Evolutionary conservation across 2,797 vertebrate genomes (phyloP), one percentile per base, ranked within the genome.

Genomic region (Thalassophryne amazonica): DNA sequence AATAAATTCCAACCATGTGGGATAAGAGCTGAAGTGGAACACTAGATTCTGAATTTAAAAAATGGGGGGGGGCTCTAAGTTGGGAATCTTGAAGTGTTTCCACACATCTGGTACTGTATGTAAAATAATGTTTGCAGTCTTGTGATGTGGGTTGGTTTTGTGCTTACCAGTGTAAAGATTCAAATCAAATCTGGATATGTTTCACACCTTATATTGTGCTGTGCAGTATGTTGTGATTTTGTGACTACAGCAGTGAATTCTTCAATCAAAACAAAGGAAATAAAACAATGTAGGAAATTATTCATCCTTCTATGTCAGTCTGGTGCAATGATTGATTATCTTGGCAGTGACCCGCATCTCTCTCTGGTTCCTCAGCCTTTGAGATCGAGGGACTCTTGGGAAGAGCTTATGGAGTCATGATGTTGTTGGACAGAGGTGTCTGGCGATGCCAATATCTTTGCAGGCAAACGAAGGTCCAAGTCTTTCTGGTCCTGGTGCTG

Each of bases 131-230:
- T 29, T 53, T 53, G 48, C 50, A 42, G 14, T 25, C 25, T 21
- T 33, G 15, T 13, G 22, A 15, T 27, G 42, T 37, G 13, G 50
- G 32, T 52, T 43, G 49, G 37, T 53, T 55, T 66, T 71, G 58
- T 64, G 56, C 30, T 84, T 60, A 71, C 50, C 50, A 78, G 63
- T 80, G 71, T 70, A 60, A 24, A 19, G 62, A 58, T 78, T 80
- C n/a, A 77, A 70, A 80, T 79, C 67, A n/a, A n/a, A n/a, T n/a
- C 56, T 61, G 12, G 11, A 9, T 17, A 35, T 45, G 41, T 54
- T 63, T 65, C 71, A 68, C 58, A 52, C 61, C 30, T 39, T 32
- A 19, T 34, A 59, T 67, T 33, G 43, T 48, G 60, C 48, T 33
- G 43, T 48, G 60, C 48, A 50, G 62, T 48, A 70, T 65, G 38